Conservation (phyloP, 2,888 invertebrate species). For the Eueremaeus valkanovi region DNA sequence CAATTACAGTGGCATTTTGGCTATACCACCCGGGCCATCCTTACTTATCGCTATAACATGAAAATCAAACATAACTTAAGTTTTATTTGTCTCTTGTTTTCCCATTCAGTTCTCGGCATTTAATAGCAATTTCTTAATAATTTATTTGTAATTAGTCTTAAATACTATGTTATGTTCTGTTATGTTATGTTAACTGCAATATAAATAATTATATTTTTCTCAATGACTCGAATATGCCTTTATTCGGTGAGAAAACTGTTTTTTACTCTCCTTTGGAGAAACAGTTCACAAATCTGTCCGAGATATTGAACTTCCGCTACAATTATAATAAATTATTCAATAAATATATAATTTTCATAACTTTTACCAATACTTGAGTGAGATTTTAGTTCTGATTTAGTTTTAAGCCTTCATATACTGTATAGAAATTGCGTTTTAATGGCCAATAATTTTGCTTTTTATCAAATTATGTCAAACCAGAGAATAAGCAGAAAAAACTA, state of each 20-base stretch:
- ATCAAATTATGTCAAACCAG: not conserved
- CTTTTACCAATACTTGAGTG: no score
- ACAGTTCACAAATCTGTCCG: constrained; percentile 6
- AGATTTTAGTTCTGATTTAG: no score
- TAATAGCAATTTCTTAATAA: not conserved
- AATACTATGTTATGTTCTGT: constrained; percentile 11
- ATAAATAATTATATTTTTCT: not conserved
- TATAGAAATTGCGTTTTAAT: not conserved
- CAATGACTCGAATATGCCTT: not conserved
- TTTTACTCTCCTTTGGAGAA: not conserved
- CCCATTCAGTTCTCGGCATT: not conserved
- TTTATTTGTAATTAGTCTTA: not conserved
- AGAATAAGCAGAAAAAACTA: no score
- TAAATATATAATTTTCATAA: not conserved
- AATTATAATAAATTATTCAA: not conserved
- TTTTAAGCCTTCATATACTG: no score
- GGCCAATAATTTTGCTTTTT: constrained; percentile 6
- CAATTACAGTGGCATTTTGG: no score
- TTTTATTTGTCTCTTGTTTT: not conserved
- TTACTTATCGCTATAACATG: not conserved
- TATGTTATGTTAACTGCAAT: not conserved
- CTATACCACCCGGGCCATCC: no score
- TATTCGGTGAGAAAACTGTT: constrained; percentile 3
- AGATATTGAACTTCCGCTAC: constrained; percentile 17
- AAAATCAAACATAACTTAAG: constrained; percentile 3